Conservation (phyloP, 2,888 invertebrate species). For the Conistra vaccinii region DNA sequence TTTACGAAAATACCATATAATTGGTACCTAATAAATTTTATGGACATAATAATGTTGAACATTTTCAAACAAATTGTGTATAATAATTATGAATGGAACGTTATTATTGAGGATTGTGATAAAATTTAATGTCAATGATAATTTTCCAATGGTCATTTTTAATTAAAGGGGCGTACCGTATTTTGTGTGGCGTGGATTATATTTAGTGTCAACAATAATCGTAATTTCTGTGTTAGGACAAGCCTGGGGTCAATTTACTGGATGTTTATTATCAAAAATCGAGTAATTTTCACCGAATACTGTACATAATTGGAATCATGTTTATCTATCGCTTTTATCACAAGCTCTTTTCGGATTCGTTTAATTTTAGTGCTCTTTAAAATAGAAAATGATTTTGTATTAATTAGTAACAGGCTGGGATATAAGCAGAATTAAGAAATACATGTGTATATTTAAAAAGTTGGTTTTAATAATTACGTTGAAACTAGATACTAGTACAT, state of each 20-base stretch:
- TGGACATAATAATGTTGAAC: conserved; percentile 4
- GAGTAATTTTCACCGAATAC: conserved; percentile 29
- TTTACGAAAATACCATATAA: conserved; percentile 54
- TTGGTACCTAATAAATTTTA: conserved; percentile 40
- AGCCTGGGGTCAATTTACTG: conserved; percentile 20
- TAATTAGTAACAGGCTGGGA: neutral
- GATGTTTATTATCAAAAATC: conserved; percentile 15
- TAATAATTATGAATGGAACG: conserved; percentile 21
- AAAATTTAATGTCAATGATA: conserved; percentile 52
- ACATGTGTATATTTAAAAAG: too few species aligned
- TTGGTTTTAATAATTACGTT: too few species aligned
- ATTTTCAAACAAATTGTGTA: conserved; percentile 40
- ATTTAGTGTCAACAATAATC: conserved; percentile 48
- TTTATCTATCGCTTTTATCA: neutral
- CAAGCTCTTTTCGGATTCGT: neutral
- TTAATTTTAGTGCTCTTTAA: neutral
- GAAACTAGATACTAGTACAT: neutral
- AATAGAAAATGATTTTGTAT: neutral
- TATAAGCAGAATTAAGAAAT: neutral
- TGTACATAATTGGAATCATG: conserved; percentile 30
- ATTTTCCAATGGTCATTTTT: conserved; percentile 52
- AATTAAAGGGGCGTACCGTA: conserved; percentile 48
- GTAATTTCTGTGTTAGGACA: conserved; percentile 50
- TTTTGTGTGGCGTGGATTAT: conserved; percentile 38
- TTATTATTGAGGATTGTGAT: conserved; percentile 47